Evolutionary conservation across 2,888 invertebrate species (phyloP), one percentile per base, ranked within the genome.

Genomic region (Yponomeuta evonymella): DNA sequence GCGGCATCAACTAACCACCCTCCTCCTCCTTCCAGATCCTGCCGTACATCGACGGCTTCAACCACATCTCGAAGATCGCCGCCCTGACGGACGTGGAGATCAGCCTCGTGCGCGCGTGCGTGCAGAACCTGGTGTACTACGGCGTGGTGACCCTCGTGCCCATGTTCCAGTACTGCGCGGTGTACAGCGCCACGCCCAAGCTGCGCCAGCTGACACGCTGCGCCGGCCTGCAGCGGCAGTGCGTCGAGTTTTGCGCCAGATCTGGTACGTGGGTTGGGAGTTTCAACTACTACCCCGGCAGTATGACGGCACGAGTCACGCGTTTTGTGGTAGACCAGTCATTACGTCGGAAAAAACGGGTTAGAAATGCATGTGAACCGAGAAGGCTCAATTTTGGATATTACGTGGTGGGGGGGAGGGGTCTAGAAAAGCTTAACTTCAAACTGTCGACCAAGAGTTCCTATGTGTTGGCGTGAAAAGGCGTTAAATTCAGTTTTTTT

Each of bases 151-250:
- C 95, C 4, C 87, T 96, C 48, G 95, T 96, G 73, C 96, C 96
- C 23, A 95, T 96, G 79, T 96, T 96, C 85, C 95, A 96, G 85
- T 97, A 97, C 84, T 95, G 95, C 73, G 97, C 96, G 87, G 94
- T 96, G 71, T 97, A 96, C 85, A 94, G 95, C 64, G 94, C 95
- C 8, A 96, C 96, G 0, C 95, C 96, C 1, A 94, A 95, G 79
- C 84, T 96, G 71, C 90, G 94, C 71, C 94, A 94, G 78, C 83
- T 96, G 72, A 94, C 94, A 11, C 93, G 95, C 64, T 94, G 95
- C 78, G 86, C 90, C 5, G 90, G 93, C 0, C 86, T 96, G 36
- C 96, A 96, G 82, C 92, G 94, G 67, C 95, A 95, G 77, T 96
- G 96, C 80, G 88, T 95, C 8, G 93, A 94, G 73, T 95, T 94